These are phyloP conservation scores for Grallaria varia DNA, from an alignment of 2,113 vertebrate genomes.

Conservation along the genomic window DNA sequence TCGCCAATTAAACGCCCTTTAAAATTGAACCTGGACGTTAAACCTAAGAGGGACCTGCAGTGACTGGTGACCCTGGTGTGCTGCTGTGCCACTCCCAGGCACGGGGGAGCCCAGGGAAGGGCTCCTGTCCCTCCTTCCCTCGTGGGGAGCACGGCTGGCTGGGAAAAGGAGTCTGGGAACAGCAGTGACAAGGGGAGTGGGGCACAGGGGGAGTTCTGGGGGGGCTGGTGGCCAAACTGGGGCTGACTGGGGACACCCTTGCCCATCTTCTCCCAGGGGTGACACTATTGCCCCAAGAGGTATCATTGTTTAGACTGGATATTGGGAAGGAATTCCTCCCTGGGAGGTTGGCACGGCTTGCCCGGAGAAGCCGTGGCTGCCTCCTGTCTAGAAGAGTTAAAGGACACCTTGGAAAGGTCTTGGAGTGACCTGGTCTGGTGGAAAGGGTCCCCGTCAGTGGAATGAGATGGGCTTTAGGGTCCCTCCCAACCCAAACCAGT, in stretches of 20 bases:
- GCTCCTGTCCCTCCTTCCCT: accelerated
- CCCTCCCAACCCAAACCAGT: not conserved
- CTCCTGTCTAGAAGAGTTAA: not conserved
- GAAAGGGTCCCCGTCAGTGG: not conserved
- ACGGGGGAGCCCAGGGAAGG: not conserved
- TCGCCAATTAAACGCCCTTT: slow-evolving; percentile 54
- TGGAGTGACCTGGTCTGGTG: not conserved
- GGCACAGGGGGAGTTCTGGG: not conserved
- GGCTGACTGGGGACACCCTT: not conserved
- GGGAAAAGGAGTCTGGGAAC: not conserved
- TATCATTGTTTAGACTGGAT: not conserved
- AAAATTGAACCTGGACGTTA: slow-evolving; percentile 33
- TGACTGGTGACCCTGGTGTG: not conserved
- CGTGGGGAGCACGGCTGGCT: not conserved
- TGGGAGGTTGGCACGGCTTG: not conserved
- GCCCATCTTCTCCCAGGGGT: not conserved
- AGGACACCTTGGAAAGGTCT: not conserved
- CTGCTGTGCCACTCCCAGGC: not conserved
- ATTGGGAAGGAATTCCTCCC: accelerated
- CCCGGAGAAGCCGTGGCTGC: not conserved
- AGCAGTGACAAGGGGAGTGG: not conserved
- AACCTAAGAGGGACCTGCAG: not conserved
- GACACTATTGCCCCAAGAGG: not conserved
- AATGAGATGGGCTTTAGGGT: not conserved
- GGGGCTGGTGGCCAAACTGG: not conserved